These are phyloP conservation scores for Crotalus horridus DNA, from an alignment of 2,113 vertebrate genomes.

Conservation along the genomic window DNA sequence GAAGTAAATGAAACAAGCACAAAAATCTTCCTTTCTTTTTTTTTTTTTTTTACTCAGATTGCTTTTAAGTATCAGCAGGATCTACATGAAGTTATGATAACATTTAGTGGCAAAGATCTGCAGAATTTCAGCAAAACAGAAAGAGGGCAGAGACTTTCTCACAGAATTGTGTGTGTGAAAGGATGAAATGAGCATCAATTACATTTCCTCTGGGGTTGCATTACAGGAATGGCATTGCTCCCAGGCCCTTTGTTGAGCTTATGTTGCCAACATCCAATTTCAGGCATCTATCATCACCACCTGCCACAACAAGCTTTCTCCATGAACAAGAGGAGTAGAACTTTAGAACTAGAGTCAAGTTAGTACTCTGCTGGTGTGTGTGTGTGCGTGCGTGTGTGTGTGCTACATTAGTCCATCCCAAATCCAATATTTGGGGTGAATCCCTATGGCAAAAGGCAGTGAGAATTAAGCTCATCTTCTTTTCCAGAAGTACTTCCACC, in stretches of 20 bases:
- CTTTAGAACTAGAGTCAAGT: neutral
- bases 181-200: neutral
- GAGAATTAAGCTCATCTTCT: neutral
- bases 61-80: neutral
- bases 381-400: neutral
- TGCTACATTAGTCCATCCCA: neutral
- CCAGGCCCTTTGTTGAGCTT: neutral
- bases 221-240: neutral
- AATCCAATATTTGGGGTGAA: neutral
- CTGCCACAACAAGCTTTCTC: neutral
- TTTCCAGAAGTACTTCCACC: neutral
- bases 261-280: neutral
- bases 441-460: neutral
- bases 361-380: neutral
- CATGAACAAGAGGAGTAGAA: neutral
- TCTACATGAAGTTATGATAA: neutral
- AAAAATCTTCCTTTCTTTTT: neutral
- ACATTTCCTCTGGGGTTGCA: neutral
- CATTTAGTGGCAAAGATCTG: neutral
- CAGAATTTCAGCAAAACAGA: neutral
- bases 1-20: neutral
- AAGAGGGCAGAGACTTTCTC: neutral
- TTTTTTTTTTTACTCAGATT: neutral
- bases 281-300: neutral
- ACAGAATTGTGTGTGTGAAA: neutral